Conservation (phyloP, 2,888 invertebrate genomes). For the Calameuta idolon region DNA sequence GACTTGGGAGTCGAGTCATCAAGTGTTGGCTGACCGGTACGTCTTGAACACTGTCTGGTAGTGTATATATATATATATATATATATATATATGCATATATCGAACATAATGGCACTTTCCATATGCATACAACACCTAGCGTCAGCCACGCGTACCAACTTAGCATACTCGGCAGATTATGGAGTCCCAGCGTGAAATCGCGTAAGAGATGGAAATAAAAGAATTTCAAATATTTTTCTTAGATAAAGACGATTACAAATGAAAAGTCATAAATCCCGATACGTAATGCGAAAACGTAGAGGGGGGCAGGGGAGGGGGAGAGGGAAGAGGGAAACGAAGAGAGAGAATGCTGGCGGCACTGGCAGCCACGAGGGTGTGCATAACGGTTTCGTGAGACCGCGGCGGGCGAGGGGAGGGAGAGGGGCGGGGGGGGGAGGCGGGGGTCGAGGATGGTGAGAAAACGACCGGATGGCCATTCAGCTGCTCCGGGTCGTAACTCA, state of each 20-base stretch:
- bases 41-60: neutral
- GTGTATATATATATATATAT: neutral
- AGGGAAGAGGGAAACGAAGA: too few species aligned
- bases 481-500: constrained; percentile 44
- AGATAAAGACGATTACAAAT: neutral
- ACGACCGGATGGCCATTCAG: constrained; percentile 38
- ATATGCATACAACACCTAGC: neutral
- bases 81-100: neutral
- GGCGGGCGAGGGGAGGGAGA: neutral
- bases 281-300: neutral
- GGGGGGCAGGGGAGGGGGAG: neutral
- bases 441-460: constrained; percentile 29
- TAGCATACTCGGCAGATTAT: neutral
- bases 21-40: neutral
- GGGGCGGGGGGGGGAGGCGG: neutral
- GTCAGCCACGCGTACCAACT: neutral
- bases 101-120: neutral
- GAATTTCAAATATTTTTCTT: neutral
- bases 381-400: neutral
- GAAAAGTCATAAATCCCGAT: neutral
- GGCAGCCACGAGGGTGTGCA: constrained; percentile 2
- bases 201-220: neutral
- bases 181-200: neutral
- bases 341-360: neutral
- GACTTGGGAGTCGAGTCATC: neutral